A percentile compares a stretch with the other conserved stretches of the same genome.
These are phyloP conservation scores for Lathamus discolor DNA, from an alignment of 2,113 vertebrate genomes.

Conservation along the genomic window DNA sequence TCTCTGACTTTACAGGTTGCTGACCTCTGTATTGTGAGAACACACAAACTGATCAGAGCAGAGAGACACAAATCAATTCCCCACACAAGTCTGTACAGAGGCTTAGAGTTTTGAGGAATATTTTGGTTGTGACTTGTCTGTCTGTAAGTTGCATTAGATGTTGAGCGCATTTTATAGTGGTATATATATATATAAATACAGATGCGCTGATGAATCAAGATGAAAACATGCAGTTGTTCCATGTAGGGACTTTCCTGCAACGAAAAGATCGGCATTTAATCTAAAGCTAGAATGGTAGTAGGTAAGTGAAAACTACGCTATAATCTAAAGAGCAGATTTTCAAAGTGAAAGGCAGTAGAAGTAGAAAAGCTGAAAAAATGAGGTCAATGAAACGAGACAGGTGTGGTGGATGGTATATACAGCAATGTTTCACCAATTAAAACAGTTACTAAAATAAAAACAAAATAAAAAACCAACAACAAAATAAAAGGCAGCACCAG, in stretches of 20 bases:
- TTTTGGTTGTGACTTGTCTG: not conserved
- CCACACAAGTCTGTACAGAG: not conserved
- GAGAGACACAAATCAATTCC: not conserved
- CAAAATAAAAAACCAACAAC: not conserved
- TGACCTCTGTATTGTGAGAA: not conserved
- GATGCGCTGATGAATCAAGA: not conserved
- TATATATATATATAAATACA: not conserved
- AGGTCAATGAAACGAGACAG: not conserved
- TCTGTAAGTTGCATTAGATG: not conserved
- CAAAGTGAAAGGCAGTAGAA: not conserved
- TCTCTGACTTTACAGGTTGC: not conserved
- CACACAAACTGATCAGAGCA: not conserved
- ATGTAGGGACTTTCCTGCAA: not conserved
- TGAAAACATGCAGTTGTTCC: not conserved
- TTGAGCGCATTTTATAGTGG: not conserved
- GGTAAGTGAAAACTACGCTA: not conserved
- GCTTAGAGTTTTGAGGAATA: not conserved
- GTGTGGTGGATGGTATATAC: not conserved
- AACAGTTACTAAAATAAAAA: not conserved
- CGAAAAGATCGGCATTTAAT: not conserved
- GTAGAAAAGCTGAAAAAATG: not conserved
- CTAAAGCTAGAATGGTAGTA: not conserved
- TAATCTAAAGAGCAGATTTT: not conserved
- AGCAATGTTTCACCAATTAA: not conserved
- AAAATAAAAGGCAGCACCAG: not conserved